Percentiles rank a stretch among this genome's conserved stretches.
Evolutionary conservation across 2,797 vertebrate species (phyloP).

Genomic region (Kryptolebias ocellatus): DNA sequence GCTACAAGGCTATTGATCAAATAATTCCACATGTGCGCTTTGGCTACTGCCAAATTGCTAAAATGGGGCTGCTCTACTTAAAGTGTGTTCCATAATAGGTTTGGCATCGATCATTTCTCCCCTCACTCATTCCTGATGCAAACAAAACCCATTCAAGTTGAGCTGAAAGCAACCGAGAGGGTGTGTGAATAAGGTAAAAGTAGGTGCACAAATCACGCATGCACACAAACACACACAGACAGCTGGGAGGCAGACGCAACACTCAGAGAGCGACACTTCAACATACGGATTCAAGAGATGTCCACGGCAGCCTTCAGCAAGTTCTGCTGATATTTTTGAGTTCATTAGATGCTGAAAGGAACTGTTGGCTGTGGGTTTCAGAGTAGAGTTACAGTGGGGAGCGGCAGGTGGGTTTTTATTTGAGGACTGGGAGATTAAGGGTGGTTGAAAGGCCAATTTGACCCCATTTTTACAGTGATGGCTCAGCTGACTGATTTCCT

Average conservation of each 20-base stretch:
- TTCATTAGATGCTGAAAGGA: conserved; percentile 70
- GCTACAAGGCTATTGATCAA: conserved; percentile 83
- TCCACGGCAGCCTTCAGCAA: neutral
- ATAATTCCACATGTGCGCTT: conserved; percentile 82
- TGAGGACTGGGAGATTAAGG: conserved; percentile 79
- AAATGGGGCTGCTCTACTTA: conserved; percentile 80
- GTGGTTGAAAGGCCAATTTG: conserved; percentile 79
- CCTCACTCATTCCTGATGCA: conserved; percentile 66
- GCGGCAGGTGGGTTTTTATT: conserved; percentile 60
- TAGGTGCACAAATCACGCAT: conserved; percentile 22
- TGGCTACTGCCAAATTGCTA: conserved; percentile 80
- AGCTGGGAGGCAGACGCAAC: conserved; percentile 21
- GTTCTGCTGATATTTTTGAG: conserved; percentile 60
- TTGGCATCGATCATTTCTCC: conserved; percentile 75
- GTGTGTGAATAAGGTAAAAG: conserved; percentile 27
- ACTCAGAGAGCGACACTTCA: conserved; percentile 12
- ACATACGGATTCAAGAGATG: conserved; percentile 4
- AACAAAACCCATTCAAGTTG: conserved; percentile 68
- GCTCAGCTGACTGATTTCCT: conserved; percentile 72
- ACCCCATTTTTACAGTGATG: conserved; percentile 77
- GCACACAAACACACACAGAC: neutral
- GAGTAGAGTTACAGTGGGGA: conserved; percentile 18
- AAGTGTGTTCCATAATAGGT: conserved; percentile 80
- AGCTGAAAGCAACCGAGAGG: conserved; percentile 41
- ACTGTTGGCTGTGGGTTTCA: conserved; percentile 52